These are phyloP conservation scores for Zygaena filipendulae DNA, from an alignment of 2,888 invertebrate genomes.

Conservation along the genomic window DNA sequence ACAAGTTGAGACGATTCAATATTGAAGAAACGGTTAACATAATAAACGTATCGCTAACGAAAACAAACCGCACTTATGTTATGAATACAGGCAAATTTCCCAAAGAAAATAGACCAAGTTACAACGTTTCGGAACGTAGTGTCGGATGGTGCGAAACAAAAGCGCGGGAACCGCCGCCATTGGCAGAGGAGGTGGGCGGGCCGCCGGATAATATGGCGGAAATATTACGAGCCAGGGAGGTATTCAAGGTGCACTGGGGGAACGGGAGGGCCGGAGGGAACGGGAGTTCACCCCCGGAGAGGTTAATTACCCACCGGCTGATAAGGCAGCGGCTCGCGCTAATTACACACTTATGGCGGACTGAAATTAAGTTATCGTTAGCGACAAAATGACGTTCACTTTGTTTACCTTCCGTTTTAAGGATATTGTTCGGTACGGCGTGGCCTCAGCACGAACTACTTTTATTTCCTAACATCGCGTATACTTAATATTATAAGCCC, in stretches of 20 bases:
- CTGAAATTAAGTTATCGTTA: constrained; percentile 68
- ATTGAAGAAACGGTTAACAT: constrained; percentile 30
- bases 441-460: background rate
- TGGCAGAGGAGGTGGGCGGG: constrained; percentile 65
- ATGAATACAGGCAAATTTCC: constrained; percentile 60
- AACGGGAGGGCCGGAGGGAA: constrained; percentile 25
- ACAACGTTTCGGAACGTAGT: constrained; percentile 61
- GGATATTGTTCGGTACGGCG: constrained; percentile 45
- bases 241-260: constrained; percentile 53
- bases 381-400: constrained; percentile 62
- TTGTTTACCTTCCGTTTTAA: constrained; percentile 67
- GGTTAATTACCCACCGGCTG: constrained; percentile 68
- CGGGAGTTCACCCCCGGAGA: constrained; percentile 36
- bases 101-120: constrained; percentile 54
- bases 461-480: no score
- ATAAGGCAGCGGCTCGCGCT: constrained; percentile 69
- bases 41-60: constrained; percentile 52
- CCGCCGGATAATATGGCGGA: constrained; percentile 64
- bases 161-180: constrained; percentile 62
- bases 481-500: no score
- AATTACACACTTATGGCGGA: constrained; percentile 69
- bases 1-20: constrained; percentile 34
- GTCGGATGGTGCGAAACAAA: constrained; percentile 56
- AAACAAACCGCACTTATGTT: constrained; percentile 55
- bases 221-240: constrained; percentile 61